Conservation (phyloP, 2,113 vertebrate genomes). For the Urocitellus parryii region DNA sequence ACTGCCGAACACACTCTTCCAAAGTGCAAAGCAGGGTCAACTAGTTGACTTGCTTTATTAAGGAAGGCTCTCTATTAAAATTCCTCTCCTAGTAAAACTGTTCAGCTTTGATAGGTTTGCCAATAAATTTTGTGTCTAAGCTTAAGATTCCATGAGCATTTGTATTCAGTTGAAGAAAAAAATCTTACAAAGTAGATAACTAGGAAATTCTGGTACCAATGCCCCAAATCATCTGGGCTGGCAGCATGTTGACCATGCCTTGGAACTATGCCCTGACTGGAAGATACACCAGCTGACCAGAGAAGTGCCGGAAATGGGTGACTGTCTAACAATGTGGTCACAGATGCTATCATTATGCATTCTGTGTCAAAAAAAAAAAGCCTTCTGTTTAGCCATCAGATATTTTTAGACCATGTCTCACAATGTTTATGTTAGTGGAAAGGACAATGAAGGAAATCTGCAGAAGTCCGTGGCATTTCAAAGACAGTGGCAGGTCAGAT, state of each 20-base stretch:
- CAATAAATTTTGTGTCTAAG: not conserved
- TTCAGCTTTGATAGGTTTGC: not conserved
- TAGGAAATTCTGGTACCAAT: not conserved
- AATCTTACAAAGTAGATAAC: not conserved
- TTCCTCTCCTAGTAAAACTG: not conserved
- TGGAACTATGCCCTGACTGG: fast-evolving
- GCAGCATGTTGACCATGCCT: fast-evolving
- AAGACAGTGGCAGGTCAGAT: not conserved
- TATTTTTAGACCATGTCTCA: not conserved
- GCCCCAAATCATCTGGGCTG: not conserved
- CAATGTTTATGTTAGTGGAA: not conserved
- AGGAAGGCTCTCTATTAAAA: not conserved
- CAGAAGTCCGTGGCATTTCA: not conserved
- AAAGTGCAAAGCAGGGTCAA: not conserved
- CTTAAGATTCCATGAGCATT: not conserved
- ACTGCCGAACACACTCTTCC: not conserved
- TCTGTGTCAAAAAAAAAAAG: not conserved
- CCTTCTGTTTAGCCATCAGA: not conserved
- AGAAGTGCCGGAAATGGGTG: not conserved
- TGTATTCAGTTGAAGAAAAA: not conserved
- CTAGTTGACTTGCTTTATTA: not conserved
- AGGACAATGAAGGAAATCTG: not conserved
- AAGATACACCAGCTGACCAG: not conserved
- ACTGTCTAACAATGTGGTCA: not conserved
- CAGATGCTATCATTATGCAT: not conserved